Evolutionary conservation across 2,113 vertebrate genomes (phyloP).

Genomic region (Zosterops lateralis): DNA sequence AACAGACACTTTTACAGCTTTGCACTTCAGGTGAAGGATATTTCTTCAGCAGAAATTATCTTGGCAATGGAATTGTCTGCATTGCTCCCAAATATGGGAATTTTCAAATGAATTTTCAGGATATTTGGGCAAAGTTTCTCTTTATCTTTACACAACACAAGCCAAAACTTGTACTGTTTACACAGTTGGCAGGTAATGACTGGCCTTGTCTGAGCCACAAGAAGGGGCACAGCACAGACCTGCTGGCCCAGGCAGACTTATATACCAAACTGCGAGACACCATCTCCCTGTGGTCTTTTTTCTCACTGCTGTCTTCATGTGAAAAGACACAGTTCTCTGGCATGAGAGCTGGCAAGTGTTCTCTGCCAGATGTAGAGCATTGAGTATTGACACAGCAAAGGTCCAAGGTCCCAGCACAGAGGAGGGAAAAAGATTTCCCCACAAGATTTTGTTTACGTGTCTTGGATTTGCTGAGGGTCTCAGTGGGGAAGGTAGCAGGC

Average conservation of each 20-base stretch:
- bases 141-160: not conserved
- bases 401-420: not conserved
- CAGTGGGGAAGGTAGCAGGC: not conserved
- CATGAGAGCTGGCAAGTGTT: not conserved
- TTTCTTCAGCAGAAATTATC: not conserved
- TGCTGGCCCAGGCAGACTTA: not conserved
- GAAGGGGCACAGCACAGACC: not conserved
- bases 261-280: not conserved
- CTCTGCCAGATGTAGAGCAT: not conserved
- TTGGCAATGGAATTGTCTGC: rapidly evolving
- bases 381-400: not conserved
- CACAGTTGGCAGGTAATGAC: not conserved
- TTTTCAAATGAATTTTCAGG: not conserved
- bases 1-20: not conserved
- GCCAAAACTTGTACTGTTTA: not conserved
- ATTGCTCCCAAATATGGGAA: not conserved
- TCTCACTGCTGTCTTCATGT: not conserved
- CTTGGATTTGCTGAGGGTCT: not conserved
- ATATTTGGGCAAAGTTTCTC: not conserved
- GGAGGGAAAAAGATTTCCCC: not conserved
- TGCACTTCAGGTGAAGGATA: not conserved
- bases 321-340: not conserved
- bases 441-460: not conserved
- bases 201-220: not conserved
- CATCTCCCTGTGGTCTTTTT: not conserved